Percentiles rank a stretch among this genome's conserved stretches.
Evolutionary conservation across 2,888 invertebrate species (phyloP).

Genomic region (Hemistola chrysoprasaria): DNA sequence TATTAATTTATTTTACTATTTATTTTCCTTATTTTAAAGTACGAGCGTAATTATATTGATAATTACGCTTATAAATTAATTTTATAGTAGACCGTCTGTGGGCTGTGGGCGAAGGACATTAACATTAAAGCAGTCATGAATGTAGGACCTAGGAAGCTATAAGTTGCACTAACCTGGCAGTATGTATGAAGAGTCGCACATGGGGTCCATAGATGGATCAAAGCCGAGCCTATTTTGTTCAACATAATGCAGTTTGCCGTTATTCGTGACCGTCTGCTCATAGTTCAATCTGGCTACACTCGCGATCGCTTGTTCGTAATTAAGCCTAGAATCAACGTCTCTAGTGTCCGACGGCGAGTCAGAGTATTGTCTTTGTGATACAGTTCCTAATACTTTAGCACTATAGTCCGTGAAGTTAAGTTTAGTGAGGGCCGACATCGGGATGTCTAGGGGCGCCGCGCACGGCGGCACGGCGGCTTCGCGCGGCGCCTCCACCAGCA

Average conservation of each 20-base stretch:
- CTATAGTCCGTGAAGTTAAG: slow-evolving; percentile 76
- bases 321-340: slow-evolving; percentile 56
- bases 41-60: no score
- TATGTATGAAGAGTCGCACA: slow-evolving; percentile 64
- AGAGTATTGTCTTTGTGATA: slow-evolving; percentile 56
- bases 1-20: no score
- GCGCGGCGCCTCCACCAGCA: slow-evolving; percentile 88
- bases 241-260: slow-evolving; percentile 59
- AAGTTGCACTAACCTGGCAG: slow-evolving; percentile 64
- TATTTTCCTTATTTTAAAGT: no score
- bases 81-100: no score
- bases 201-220: slow-evolving; percentile 60
- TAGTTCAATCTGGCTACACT: slow-evolving; percentile 64
- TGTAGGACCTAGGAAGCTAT: no score
- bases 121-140: no score
- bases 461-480: slow-evolving; percentile 86
- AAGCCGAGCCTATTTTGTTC: slow-evolving; percentile 67
- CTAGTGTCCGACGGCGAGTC: slow-evolving; percentile 51
- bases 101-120: no score
- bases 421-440: slow-evolving; percentile 73
- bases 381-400: slow-evolving; percentile 66
- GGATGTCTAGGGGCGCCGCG: slow-evolving; percentile 67
- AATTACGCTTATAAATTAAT: no score
- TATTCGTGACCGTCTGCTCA: slow-evolving; percentile 59
- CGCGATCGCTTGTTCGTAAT: slow-evolving; percentile 65